Base-by-base conservation (phyloP, 2,797 vertebrate species). In the Poeciliopsis presidionis region DNA sequence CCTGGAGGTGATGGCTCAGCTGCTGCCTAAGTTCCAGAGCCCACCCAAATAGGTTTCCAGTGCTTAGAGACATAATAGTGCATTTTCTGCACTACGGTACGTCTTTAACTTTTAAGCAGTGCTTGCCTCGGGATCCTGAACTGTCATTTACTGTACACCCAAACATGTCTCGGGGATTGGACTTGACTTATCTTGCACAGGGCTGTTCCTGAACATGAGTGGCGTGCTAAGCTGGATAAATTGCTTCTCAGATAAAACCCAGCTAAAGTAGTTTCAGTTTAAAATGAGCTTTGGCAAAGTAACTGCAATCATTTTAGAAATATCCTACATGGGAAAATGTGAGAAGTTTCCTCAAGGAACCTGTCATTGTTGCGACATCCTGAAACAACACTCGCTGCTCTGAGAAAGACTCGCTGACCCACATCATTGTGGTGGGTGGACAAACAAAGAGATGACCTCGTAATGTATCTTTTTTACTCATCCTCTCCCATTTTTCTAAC, bases 1-100 rank as follows among this genome's bases (percentile, higher is more conserved):
- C 91, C 91, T 78, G 90, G 89, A 92, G 92, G 89, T 90, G 92
- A 89, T 89, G 88, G 86, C 88, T 94, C 87, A 89, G 87, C 84
- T 84, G 89, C 86, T 82, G 85, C 83, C 81, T 86, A 49, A 55
- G 73, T 82, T 87, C 87, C 83, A 78, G 74, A 77, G 94, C 86
- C 93, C 93, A 93, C 92, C 93, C 91, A 94, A 74, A 81, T 39
- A 71, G 90, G 86, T 88, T 79, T 84, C 87, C 75, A 33, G 55
- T 69, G 79, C 80, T 72, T 81, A 79, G 77, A 84, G 80, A 88
- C 85, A 85, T 84, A 86, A 84, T 76, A 81, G 88, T 81, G 45
- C 75, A 73, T 91, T 87, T 85, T 85, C 74, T 81, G 82, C 79
- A 75, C 77, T 73, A 39, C 78, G 53, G 49, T 69, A 73, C 72